phyloP scores from a whole-genome alignment of 2,113 vertebrate genomes.

The Aegotheles bennettii region DNA sequence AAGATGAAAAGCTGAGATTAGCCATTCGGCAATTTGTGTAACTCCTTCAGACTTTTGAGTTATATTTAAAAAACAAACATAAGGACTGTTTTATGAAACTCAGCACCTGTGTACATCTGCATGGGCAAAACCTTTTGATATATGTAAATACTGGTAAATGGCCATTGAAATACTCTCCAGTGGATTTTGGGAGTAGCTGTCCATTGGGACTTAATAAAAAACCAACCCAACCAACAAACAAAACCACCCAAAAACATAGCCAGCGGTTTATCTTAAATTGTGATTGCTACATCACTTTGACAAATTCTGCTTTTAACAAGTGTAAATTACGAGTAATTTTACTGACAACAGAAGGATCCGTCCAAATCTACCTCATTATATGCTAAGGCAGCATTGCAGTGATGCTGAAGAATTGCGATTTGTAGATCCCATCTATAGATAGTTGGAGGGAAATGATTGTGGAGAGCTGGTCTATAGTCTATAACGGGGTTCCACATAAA shows the following conservation, averaged over 20 bases:
- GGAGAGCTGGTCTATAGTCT: neutral
- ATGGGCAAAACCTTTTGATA: neutral
- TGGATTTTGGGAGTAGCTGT: neutral
- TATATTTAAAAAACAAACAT: neutral
- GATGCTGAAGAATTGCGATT: neutral
- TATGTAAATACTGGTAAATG: neutral
- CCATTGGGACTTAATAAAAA: neutral
- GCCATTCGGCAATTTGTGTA: neutral
- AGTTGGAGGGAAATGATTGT: neutral
- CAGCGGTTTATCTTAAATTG: neutral
- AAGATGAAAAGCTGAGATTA: neutral
- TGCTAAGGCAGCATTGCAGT: neutral
- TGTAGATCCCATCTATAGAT: neutral
- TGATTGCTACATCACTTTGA: neutral
- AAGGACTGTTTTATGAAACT: neutral
- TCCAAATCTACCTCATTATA: neutral
- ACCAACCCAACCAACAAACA: neutral
- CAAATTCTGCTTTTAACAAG: neutral
- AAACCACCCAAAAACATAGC: neutral
- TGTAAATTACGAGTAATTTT: neutral
- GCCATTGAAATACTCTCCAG: neutral
- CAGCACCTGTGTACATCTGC: neutral
- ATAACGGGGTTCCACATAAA: neutral
- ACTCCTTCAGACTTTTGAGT: neutral
- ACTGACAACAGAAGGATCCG: neutral